Evolutionary conservation across 2,888 invertebrate species (phyloP), one percentile per base, ranked within the genome.

Genomic region (Melieria picta): DNA sequence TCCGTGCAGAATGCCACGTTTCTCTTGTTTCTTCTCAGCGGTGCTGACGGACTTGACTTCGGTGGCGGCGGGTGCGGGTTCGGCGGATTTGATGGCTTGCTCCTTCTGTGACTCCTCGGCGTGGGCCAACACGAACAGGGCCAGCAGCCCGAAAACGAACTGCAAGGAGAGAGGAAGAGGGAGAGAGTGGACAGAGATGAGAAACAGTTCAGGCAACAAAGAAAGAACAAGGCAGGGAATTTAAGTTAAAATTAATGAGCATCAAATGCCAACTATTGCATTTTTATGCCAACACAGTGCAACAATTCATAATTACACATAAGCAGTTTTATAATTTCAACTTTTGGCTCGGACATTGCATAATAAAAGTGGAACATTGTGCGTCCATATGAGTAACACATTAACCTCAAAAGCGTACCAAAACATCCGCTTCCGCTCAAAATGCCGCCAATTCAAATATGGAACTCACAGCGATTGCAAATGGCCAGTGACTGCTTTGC

Each of bases 11-110:
- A 94, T 88, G 73, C 94, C 93, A 80, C 94, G 91, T 86, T 94
- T 94, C 80, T 93, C 93, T 82, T 92, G 92, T 81, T 93, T 93
- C 87, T 93, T 93, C 76, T 92, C 92, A 68, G 86, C 89, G 57
- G 81, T 78, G 71, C 86, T 84, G 68, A 85, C 85, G 72, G 89
- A 68, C 85, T 93, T 92, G 74, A 91, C 91, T 71, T 87, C 88
- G 60, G 77, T 73, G 71, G 87, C 84, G 74, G 86, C 87, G 74
- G 89, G 88, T 79, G 85, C 84, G 7, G 82, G 77, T 69, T 79
- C 82, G 16, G 77, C 76, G 30, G 75, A 73, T 65, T 76, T 79
- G 7, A 66, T 73, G 63, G 80, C 84, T 78, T 88, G 87, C 81
- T 83, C 81, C 71, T 90, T 89, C 85, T 89, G 89, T 80, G 90